Evolutionary conservation across 2,888 invertebrate species (phyloP), one percentile per base, ranked within the genome.

Genomic region (Drosophila greeni): DNA sequence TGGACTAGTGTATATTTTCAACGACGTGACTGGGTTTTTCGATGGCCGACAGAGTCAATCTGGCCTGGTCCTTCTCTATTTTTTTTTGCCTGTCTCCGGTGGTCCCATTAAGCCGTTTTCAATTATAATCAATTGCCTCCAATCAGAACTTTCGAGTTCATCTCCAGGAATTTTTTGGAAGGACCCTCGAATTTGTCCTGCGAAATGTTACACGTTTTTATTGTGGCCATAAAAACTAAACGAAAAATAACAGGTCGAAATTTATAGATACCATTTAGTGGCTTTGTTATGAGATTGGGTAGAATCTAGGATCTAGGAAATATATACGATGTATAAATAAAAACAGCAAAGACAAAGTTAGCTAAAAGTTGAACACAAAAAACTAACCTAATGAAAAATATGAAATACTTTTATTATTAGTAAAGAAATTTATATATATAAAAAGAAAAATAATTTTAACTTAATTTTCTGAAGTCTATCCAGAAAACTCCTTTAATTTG

Each of bases 61-160:
- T 65, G 51, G 31, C 64, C 54, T 53, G 29, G 12, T 47, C 56
- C 43, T 43, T 59, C 61, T 56, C 55, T 61, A 49, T 18, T 5
- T 9, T 24, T 24, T 24, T 11, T 24, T 43, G 31, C 8, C 40
- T 49, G 66, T 62, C 72, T 66, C 76, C 60, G 69, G 57, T 66
- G 66, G 65, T 58, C 58, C 62, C 57, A 76, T 80, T 70, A 76
- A 71, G 68, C 55, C 66, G 48, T 68, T 80, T 79, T 73, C 85
- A 84, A 85, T 85, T 85, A 83, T 73, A 81, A 73, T 83, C 85
- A 85, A 80, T 80, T 74, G 85, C 62, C 73, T 72, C 29, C 74
- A 68, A 82, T 72, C 72, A 73, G 67, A 66, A 43, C 56, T 70
- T 60, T 57, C 34, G 34, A 55, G 16, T 51, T 11, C 12, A 24